Evolutionary conservation across 2,888 invertebrate species (phyloP).

Genomic region (Calliopum simillimum): DNA sequence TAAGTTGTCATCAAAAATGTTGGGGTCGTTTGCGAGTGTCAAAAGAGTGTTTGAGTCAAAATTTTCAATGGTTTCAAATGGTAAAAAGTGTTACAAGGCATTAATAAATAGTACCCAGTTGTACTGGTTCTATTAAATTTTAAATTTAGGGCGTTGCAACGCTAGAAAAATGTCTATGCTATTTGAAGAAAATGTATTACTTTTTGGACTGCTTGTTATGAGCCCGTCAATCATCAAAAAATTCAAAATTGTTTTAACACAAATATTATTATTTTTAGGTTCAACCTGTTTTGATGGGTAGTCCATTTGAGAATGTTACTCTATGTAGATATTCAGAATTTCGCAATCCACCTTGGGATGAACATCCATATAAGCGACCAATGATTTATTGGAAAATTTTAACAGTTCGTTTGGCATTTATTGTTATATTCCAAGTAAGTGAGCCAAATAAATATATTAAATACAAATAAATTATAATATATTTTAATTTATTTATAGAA

Average conservation of each 20-base stretch:
- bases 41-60: too few species aligned
- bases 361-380: slow-evolving; percentile 72
- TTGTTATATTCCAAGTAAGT: slow-evolving; percentile 77
- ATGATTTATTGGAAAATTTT: slow-evolving; percentile 80
- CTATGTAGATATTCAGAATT: slow-evolving; percentile 78
- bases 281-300: slow-evolving; percentile 54
- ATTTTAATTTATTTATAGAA: slow-evolving; percentile 70
- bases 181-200: too few species aligned
- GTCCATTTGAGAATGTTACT: slow-evolving; percentile 61
- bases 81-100: too few species aligned
- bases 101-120: too few species aligned
- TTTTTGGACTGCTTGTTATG: too few species aligned
- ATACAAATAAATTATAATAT: background rate
- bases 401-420: slow-evolving; percentile 79
- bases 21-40: too few species aligned
- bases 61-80: too few species aligned
- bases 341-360: slow-evolving; percentile 71
- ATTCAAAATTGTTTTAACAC: background rate
- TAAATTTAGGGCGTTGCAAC: too few species aligned
- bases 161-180: too few species aligned
- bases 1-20: too few species aligned
- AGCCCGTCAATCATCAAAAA: too few species aligned
- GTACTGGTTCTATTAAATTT: too few species aligned
- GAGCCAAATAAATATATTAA: background rate
- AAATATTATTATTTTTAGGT: slow-evolving; percentile 38